phyloP scores from a whole-genome alignment of 2,113 vertebrate species.

The Saccopteryx bilineata region DNA sequence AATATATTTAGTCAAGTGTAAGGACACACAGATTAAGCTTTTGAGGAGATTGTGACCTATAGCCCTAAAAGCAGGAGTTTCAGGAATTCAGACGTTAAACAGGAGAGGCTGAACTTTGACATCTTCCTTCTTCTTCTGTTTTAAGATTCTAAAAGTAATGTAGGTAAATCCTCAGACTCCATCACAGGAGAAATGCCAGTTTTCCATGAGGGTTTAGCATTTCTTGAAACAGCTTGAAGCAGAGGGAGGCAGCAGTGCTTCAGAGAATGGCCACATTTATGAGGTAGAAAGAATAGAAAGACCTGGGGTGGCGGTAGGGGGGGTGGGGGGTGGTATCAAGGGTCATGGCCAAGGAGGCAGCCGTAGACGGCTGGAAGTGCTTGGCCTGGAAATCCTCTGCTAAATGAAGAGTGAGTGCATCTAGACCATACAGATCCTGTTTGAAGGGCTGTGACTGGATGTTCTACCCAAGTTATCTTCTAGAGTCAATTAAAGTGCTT shows the following conservation, averaged over 20 bases:
- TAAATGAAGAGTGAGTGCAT: not conserved
- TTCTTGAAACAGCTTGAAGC: not conserved
- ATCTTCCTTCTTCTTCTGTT: constrained; percentile 49
- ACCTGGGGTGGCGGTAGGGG: too few species aligned
- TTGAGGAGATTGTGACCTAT: not conserved
- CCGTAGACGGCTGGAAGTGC: not conserved
- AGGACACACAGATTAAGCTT: constrained; percentile 44
- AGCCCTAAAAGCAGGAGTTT: constrained; percentile 31
- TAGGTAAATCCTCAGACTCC: not conserved
- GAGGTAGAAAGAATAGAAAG: not conserved
- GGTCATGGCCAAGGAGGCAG: not conserved
- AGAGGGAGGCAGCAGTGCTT: not conserved
- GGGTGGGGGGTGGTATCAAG: not conserved
- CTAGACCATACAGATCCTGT: not conserved
- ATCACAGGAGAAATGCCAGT: not conserved
- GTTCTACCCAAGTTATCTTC: not conserved
- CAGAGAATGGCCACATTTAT: not conserved
- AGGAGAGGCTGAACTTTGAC: constrained; percentile 33
- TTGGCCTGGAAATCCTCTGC: not conserved
- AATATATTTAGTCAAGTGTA: constrained; percentile 36
- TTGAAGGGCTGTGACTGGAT: not conserved
- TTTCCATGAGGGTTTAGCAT: not conserved
- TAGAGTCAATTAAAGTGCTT: not conserved
- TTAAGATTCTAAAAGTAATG: constrained; percentile 56
- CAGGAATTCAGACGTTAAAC: constrained; percentile 63